Base-by-base conservation (phyloP, 2,888 invertebrate species). In the Syrphus vitripennis region DNA sequence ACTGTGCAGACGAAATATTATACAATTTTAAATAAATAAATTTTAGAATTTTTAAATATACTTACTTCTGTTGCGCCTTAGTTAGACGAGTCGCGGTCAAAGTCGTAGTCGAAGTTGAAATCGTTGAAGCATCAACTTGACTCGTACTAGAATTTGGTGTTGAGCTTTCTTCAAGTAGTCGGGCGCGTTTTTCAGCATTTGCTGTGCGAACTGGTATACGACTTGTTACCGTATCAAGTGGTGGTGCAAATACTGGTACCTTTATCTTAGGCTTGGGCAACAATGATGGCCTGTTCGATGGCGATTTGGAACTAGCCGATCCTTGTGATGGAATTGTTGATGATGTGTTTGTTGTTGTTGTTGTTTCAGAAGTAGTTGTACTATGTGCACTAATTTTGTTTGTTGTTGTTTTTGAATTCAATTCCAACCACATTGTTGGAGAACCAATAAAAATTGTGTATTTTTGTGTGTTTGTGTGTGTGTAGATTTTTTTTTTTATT, bases 131-230 rank as follows among this genome's bases (percentile, higher is more conserved):
- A 16, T 77, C 72, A 72, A 57, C 61, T 80, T 21, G 71, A 65
- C 67, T 57, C 9, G 34, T 26, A 21, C 42, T 12, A n/a, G 72
- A 75, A 34, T 81, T 65, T 59, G 45, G 37, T 65, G 31, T 37
- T 74, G 79, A 76, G 72, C 88, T 84, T 45, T 89, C 89, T 70
- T 89, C 80, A 31, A 81, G 88, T 61, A 89, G 89, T 63, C 90
- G 84, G 55, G 90, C 90, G 59, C 92, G 91, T 61, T 92, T 90
- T 65, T 93, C 92, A 65, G 91, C 91, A 72, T 92, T 92, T 40
- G 91, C 89, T 31, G 92, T 91, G 81, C 92, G 92, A 77, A 92
- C 89, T 34, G 93, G 93, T 87, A 93, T 93, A 72, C 92, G 92
- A 89, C 92, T 93, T 76, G 89, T 83, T 14, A 89, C 83, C 53